Evolutionary conservation across 35 echinoderm and acorn worm species (phyloP), one percentile per base, ranked within the genome.

Genomic region (Ophioderma brevispina): DNA sequence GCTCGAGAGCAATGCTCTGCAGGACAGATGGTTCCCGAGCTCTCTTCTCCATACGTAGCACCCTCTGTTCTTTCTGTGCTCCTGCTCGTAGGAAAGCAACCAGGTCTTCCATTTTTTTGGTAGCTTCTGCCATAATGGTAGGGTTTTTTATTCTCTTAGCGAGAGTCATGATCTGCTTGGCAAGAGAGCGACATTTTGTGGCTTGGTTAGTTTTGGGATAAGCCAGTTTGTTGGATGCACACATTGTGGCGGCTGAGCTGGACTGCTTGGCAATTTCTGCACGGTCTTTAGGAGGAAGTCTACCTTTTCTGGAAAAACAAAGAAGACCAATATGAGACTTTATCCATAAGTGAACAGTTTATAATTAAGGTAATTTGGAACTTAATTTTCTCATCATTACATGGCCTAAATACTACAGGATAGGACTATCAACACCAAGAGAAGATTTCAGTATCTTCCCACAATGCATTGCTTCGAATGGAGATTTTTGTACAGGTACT

Each of bases 211-310:
- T 70, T 25, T 70, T 70, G 2, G 59, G 59, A 25, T 15, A 70
- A 13, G 59, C 59, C 23, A 70, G 23, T 30, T 70, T 70, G n/a
- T 70, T 70, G 15, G 59, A 70, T 30, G 59, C 59, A 70, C 59
- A 25, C 59, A 70, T 70, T 18, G 59, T 15, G 4, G 59, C 59
- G 4, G 59, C 59, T 8, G 17, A 25, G 59, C 59, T 70, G 59
- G 59, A 70, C 23, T 70, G 59, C n/a, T 70, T 70, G 59, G 59
- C 59, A 70, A 70, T 70, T 70, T 70, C 59, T 25, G 59, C 59
- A 70, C 59, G 59, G 23, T 70, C 59, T 30, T 70, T 70, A 25
- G 59, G 59, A 70, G 59, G 59, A 25, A 70, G 59, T 70, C 59
- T 18, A 25, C 59, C 59, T 30, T 70, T 70, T 25, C 59, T 70